A percentile compares a stretch with the other conserved stretches of the same genome.
Evolutionary conservation across 2,888 invertebrate species (phyloP).

Genomic region (Patella depressa): DNA sequence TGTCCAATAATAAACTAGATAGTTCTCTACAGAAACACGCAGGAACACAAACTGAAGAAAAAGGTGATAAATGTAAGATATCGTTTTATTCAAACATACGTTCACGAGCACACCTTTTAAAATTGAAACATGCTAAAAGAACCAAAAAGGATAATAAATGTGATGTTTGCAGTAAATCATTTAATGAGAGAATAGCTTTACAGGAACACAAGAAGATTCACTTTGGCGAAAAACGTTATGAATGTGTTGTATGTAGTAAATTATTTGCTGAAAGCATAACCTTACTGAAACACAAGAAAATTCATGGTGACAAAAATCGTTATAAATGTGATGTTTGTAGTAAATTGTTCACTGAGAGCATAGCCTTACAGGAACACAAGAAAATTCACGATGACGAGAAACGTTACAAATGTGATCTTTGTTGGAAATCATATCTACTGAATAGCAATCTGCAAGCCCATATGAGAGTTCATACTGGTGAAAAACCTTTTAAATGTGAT

Average conservation of each 20-base stretch:
- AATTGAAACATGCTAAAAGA: too few species aligned
- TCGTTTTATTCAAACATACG: too few species aligned
- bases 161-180: conserved; percentile 3
- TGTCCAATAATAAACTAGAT: too few species aligned
- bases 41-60: too few species aligned
- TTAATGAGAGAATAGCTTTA: neutral
- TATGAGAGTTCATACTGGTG: neutral
- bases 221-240: neutral
- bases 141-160: neutral
- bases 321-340: conserved; percentile 3
- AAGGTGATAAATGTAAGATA: too few species aligned
- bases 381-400: neutral
- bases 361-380: neutral
- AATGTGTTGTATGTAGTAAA: neutral
- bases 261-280: neutral
- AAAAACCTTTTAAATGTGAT: neutral
- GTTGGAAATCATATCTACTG: neutral
- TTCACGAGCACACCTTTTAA: too few species aligned
- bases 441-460: neutral
- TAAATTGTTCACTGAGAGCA: neutral
- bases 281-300: neutral
- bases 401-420: neutral
- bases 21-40: too few species aligned
- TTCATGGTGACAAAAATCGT: neutral
- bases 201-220: neutral